A percentile compares a stretch with the other conserved stretches of the same genome.
These are phyloP conservation scores for Euthynnus affinis DNA, from an alignment of 2,797 vertebrate genomes.

Conservation along the genomic window DNA sequence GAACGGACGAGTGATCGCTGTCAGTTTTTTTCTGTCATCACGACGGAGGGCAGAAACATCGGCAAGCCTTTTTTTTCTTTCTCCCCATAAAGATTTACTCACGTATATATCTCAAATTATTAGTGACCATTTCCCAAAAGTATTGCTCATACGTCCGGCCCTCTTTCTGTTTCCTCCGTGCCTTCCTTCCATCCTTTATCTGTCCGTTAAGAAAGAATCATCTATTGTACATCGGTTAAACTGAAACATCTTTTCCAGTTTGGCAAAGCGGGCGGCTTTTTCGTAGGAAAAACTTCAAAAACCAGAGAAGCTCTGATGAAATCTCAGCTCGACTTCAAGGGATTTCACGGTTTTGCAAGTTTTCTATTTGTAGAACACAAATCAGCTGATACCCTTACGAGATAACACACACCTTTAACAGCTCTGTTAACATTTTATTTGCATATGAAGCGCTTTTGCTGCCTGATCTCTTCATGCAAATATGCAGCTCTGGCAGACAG, in stretches of 20 bases:
- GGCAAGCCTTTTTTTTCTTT: not conserved
- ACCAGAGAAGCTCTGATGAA: not conserved
- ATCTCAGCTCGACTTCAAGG: too few relatives aligned
- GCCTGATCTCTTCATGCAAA: constrained; percentile 11
- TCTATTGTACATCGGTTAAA: not conserved
- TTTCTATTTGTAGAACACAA: constrained; percentile 6
- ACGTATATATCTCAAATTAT: not conserved
- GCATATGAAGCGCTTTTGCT: not conserved
- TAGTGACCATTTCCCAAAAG: not conserved
- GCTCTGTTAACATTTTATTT: not conserved
- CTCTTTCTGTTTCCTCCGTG: not conserved
- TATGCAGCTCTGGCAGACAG: not conserved
- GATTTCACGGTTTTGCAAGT: not conserved
- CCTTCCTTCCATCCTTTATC: not conserved
- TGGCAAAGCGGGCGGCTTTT: too few relatives aligned
- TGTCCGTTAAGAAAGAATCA: not conserved
- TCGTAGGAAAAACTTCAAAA: not conserved
- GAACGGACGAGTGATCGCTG: constrained; percentile 2
- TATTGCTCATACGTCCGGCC: not conserved
- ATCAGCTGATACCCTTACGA: not conserved
- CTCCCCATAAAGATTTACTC: not conserved
- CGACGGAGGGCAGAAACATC: not conserved
- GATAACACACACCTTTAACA: not conserved
- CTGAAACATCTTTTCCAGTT: too few relatives aligned
- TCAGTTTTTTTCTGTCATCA: not conserved